phyloP scores from a whole-genome alignment of 2,113 vertebrate genomes.

The Pandion haliaetus region DNA sequence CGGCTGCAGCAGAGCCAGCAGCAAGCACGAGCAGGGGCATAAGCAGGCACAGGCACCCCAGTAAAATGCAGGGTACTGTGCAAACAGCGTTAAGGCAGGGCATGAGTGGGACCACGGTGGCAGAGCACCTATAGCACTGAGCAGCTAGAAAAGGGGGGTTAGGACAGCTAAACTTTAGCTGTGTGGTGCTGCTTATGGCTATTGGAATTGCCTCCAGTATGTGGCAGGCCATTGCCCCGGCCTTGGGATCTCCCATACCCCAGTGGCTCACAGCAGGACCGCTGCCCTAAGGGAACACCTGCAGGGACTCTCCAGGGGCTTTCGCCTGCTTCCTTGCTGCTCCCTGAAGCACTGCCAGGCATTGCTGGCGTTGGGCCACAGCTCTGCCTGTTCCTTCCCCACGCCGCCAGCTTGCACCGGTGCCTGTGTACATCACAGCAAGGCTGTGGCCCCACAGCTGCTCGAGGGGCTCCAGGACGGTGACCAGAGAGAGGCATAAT shows the following conservation, averaged over 20 bases:
- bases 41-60: not conserved
- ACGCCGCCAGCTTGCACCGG: not conserved
- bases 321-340: not conserved
- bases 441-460: not conserved
- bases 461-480: not conserved
- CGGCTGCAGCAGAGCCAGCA: not conserved
- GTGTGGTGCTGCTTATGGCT: not conserved
- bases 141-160: not conserved
- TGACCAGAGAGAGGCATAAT: not conserved
- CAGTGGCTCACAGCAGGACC: not conserved
- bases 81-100: not conserved
- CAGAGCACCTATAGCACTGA: not conserved
- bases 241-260: accelerated
- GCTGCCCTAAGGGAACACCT: not conserved
- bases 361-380: not conserved
- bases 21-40: accelerated
- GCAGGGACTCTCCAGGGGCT: accelerated
- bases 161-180: not conserved
- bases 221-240: not conserved
- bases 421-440: not conserved
- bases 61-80: not conserved
- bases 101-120: accelerated
- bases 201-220: not conserved
- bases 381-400: not conserved
- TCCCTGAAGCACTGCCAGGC: not conserved